These are phyloP conservation scores for Heliornis fulica DNA, from an alignment of 2,113 vertebrate genomes.

Conservation along the genomic window DNA sequence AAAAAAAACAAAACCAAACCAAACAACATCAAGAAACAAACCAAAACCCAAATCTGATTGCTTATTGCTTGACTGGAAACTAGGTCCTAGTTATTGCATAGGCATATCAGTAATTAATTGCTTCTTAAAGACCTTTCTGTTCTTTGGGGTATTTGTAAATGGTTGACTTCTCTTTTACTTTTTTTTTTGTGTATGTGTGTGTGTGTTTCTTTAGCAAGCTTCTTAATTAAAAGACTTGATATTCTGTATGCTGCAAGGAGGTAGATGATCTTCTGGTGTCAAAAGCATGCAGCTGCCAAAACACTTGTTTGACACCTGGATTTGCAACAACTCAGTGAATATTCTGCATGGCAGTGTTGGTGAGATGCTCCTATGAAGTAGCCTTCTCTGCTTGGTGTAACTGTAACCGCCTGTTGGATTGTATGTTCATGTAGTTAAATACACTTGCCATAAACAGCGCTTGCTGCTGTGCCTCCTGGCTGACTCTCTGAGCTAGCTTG, in stretches of 20 bases:
- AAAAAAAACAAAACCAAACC: too few species aligned
- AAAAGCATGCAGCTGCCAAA: background rate
- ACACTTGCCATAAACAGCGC: background rate
- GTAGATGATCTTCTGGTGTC: background rate
- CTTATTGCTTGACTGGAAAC: too few species aligned
- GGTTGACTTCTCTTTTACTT: background rate
- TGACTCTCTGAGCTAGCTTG: background rate
- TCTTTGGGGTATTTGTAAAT: background rate
- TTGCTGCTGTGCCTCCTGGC: background rate
- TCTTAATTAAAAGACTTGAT: background rate
- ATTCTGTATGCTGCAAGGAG: background rate
- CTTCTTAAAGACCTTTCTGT: background rate
- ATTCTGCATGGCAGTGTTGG: background rate
- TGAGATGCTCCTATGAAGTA: background rate
- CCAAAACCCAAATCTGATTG: rapidly evolving
- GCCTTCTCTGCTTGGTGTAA: background rate
- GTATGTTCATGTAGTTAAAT: background rate
- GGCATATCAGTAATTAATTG: background rate
- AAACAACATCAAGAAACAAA: too few species aligned
- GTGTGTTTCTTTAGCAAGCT: background rate
- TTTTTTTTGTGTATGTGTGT: too few species aligned
- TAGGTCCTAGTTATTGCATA: background rate
- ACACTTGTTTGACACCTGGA: background rate
- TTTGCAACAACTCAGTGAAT: background rate
- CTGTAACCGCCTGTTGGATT: background rate